These are phyloP conservation scores for Thalassophryne amazonica DNA, from an alignment of 2,797 vertebrate genomes.

Conservation along the genomic window DNA sequence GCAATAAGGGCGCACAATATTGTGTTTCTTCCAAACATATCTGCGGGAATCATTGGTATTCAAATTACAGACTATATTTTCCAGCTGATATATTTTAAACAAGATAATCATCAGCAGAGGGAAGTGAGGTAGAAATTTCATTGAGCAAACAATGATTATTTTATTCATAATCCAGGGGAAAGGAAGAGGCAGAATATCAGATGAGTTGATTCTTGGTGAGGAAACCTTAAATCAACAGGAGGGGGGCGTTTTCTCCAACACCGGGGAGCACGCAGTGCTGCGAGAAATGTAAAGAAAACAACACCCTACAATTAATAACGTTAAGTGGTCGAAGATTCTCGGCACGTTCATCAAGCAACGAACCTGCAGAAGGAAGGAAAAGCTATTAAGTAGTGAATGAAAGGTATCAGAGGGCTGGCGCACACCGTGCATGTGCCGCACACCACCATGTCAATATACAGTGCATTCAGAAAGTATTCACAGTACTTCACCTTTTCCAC, in stretches of 20 bases:
- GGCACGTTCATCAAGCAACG: too few species aligned
- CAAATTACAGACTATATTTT: slow-evolving; percentile 78
- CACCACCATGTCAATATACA: too few species aligned
- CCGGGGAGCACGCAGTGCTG: background rate
- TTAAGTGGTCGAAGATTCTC: slow-evolving; percentile 19
- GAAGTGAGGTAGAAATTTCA: slow-evolving; percentile 76
- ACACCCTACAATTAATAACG: slow-evolving; percentile 19
- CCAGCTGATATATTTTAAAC: slow-evolving; percentile 79
- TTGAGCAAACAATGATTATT: slow-evolving; percentile 75
- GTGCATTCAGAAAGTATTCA: too few species aligned
- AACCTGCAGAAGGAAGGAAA: too few species aligned
- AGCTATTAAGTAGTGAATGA: too few species aligned
- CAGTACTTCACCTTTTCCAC: too few species aligned
- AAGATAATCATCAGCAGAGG: slow-evolving; percentile 76
- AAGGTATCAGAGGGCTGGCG: too few species aligned
- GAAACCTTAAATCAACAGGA: slow-evolving; percentile 19
- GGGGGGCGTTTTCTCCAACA: slow-evolving; percentile 15
- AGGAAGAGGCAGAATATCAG: slow-evolving; percentile 58
- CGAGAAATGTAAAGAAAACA: slow-evolving; percentile 31
- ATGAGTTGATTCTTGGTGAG: slow-evolving; percentile 49
- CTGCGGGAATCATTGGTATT: slow-evolving; percentile 72
- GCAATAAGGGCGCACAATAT: slow-evolving; percentile 61
- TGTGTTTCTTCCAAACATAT: slow-evolving; percentile 59
- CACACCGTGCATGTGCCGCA: too few species aligned
- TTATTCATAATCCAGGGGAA: slow-evolving; percentile 70